Conservation (phyloP, 2,888 invertebrate species). For the Aphrophora alni region DNA sequence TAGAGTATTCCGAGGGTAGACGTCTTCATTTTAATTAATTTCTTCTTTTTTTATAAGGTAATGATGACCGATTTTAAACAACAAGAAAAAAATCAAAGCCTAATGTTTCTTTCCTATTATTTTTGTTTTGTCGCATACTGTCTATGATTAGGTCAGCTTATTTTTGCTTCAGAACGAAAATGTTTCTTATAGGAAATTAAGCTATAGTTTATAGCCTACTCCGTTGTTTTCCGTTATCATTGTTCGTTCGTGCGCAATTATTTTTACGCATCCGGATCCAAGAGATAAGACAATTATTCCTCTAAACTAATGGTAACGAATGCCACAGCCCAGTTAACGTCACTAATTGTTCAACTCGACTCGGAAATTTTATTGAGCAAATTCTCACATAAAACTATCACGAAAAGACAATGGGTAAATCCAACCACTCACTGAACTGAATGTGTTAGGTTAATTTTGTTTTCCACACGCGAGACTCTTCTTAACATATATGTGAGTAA, state of each 20-base stretch:
- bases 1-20: too few species aligned
- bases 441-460: constrained; percentile 6
- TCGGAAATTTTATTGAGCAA: constrained; percentile 35
- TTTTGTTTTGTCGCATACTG: too few species aligned
- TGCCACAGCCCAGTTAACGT: constrained; percentile 23
- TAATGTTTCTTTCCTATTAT: too few species aligned
- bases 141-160: too few species aligned
- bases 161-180: too few species aligned
- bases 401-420: constrained; percentile 7
- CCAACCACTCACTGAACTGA: not conserved
- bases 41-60: too few species aligned
- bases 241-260: not conserved
- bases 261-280: not conserved
- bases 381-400: constrained; percentile 39
- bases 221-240: not conserved
- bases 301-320: not conserved
- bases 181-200: not conserved
- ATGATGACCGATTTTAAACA: too few species aligned
- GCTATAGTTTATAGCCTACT: not conserved
- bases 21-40: too few species aligned
- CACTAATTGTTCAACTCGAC: constrained; percentile 33
- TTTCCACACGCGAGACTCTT: not conserved
- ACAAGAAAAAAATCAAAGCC: too few species aligned
- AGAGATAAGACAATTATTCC: not conserved
- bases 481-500: not conserved